These are phyloP conservation scores for Anadara kagoshimensis DNA, from an alignment of 1,140 invertebrate species.

Conservation along the genomic window DNA sequence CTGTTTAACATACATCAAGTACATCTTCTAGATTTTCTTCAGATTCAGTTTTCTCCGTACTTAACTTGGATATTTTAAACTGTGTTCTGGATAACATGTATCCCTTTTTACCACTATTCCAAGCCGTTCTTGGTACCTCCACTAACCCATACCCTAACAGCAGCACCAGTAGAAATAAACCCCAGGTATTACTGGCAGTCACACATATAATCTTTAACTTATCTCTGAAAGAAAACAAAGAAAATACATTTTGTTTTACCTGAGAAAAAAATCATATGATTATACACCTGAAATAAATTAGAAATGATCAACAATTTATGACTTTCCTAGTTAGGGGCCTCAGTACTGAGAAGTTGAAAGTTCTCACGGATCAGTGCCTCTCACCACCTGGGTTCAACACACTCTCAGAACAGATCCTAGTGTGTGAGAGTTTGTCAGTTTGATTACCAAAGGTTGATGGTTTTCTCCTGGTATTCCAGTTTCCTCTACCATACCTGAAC, in stretches of 20 bases:
- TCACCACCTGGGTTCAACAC: too few species aligned
- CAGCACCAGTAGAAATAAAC: constrained; percentile 94
- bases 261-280: too few species aligned
- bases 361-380: too few species aligned
- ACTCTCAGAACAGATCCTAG: too few species aligned
- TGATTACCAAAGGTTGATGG: too few species aligned
- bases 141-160: constrained; percentile 97
- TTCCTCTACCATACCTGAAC: too few species aligned
- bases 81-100: constrained; percentile 87
- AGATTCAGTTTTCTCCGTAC: constrained; percentile 96
- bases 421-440: too few species aligned
- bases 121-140: constrained; percentile 92
- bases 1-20: constrained; percentile 82
- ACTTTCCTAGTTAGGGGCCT: too few species aligned
- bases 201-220: constrained; percentile 97
- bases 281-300: too few species aligned
- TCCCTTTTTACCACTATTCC: constrained; percentile 84
- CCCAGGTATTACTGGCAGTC: constrained; percentile 99
- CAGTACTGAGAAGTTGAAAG: too few species aligned
- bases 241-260: neutral
- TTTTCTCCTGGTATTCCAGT: too few species aligned
- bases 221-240: constrained; percentile 75
- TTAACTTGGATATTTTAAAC: constrained; percentile 98
- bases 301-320: too few species aligned
- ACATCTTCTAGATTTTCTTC: constrained; percentile 96